Base-by-base conservation (phyloP, 2,888 invertebrate genomes). In the Aleiodes testaceus region DNA sequence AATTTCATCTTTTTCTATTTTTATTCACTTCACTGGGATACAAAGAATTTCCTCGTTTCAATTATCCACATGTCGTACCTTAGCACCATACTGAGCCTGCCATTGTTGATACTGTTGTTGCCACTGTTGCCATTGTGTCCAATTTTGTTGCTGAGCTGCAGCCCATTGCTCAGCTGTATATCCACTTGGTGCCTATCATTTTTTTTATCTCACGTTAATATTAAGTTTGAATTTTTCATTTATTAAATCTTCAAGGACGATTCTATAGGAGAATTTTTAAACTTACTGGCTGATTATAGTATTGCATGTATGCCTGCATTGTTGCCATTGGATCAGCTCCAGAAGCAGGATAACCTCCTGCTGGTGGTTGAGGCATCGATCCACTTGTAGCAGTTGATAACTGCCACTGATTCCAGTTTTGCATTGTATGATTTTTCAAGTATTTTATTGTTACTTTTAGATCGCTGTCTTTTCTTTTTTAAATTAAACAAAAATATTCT, bases 71-170 rank as follows among this genome's bases (percentile, higher is more conserved):
- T 49, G 50, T 30, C 74, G 74, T 88, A 93, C 93, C 91, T 93
- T 92, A 70, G 92, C 92, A 59, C 93, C 93, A 85, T 93, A 93
- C 81, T 93, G 93, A 73, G 90, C 91, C 83, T 93, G 93, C 93
- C 93, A 93, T 79, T 93, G 92, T 63, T 92, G 91, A 87, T 93
- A 94, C 80, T 93, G 93, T 77, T 92, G 92, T 80, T 94, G 93
- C 93, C 93, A 94, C 78, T 93, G 93, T 9, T 92, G 90, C 91
- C 93, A 93, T 78, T 93, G 93, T 76, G 92, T 91, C 91, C 92
- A 93, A 81, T 92, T 92, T 84, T 93, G 92, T 78, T 93, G 92
- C 81, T 92, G 93, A 87, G 92, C 89, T 77, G 91, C 88, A 52
- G 91, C 89, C 93, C 93, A 93, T 85, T 93, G 93, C 78, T 93